Evolutionary conservation across 2,113 vertebrate genomes (phyloP), one percentile per base, ranked within the genome.

Genomic region (Chamaetylas fuelleborni): DNA sequence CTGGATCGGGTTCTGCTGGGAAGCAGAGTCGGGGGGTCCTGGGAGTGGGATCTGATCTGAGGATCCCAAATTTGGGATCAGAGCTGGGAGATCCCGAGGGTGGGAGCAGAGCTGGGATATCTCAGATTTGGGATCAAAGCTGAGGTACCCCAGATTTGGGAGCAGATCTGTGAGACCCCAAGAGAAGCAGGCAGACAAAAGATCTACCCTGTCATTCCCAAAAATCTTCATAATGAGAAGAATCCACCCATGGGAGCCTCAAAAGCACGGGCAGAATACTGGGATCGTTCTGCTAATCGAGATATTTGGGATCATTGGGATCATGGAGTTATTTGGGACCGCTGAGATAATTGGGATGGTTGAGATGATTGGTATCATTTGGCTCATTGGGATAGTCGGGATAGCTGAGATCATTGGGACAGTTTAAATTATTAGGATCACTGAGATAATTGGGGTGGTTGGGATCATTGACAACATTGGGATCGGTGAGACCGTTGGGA

Each of bases 251-350:
- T 2, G 45, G 25, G 14, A 16, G 12, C 11, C 28, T 14, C 34
- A 22, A 10, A 71, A 14, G 12, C n/a, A 2, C 1, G 0, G 40
- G 24, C 9, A 36, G 74, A 42, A 33, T 14, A 3, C 4, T 26
- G 51, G 8, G 70, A 66, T 65, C 0, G 0, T 3, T 24, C n/a
- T 0, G 1, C 23, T 34, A 5, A 45, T 0, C 0, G 4, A 12
- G 34, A 25, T 17, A 3, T 3, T 12, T 45, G 28, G 28, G 67
- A 36, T 42, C 18, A 3, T 1, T 10, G 22, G 8, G 34, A 28
- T 45, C 14, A 3, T 25, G 0, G 11, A 11, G 29, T 0, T 28
- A 1, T 40, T 2, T 3, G 29, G 45, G 48, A 33, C 5, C 1
- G 0, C 50, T 36, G 76, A 10, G 76, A 15, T 50, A 10, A 50